These are phyloP conservation scores for Gasteruption jaculator DNA, from an alignment of 2,888 invertebrate species.

Conservation along the genomic window DNA sequence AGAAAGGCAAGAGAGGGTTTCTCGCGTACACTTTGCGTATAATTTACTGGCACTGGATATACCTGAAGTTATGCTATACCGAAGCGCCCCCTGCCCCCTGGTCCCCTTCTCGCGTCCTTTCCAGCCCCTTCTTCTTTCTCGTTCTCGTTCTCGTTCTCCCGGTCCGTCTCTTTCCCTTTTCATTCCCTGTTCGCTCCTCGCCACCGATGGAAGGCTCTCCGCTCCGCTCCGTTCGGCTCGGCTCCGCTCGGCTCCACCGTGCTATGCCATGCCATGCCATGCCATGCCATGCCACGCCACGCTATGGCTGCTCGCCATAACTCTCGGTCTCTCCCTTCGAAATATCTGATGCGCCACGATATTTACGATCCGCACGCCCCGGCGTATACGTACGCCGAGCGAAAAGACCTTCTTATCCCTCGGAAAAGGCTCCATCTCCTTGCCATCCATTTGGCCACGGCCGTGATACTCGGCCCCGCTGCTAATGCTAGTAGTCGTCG, in stretches of 20 bases:
- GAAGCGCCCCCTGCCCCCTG: constrained; percentile 32
- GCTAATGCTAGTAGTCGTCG: no score
- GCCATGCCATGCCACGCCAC: background rate
- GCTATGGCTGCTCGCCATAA: constrained; percentile 32
- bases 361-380: constrained; percentile 37
- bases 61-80: constrained; percentile 49
- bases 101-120: constrained; percentile 23
- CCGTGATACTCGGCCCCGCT: no score
- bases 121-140: constrained; percentile 10
- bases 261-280: constrained; percentile 1
- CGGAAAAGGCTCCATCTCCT: no score
- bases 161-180: constrained; percentile 3
- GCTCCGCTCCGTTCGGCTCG: constrained; percentile 8
- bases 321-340: constrained; percentile 35
- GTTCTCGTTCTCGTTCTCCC: constrained; percentile 1
- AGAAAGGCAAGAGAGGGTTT: constrained; percentile 28
- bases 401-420: no score
- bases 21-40: constrained; percentile 51
- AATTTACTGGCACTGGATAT: constrained; percentile 52
- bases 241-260: constrained; percentile 4
- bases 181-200: constrained; percentile 8
- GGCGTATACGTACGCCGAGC: no score
- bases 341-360: constrained; percentile 38
- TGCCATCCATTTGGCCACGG: no score
- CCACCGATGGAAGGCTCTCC: no score